A percentile compares a stretch with the other conserved stretches of the same genome.
Conservation (phyloP, 2,113 vertebrate genomes). For the Oncorhynchus gorbuscha region DNA sequence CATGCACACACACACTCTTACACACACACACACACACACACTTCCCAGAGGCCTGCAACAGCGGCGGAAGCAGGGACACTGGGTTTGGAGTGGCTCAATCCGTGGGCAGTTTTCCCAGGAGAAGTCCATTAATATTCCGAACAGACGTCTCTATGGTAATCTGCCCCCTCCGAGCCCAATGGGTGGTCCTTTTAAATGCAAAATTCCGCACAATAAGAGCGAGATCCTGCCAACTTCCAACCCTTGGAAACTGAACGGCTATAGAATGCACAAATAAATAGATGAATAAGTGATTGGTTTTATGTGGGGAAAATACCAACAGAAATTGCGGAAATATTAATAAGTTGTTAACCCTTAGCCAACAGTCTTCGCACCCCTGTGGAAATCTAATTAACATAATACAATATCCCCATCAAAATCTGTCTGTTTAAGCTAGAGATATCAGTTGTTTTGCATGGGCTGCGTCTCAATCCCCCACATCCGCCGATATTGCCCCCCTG, state of each 20-base stretch:
- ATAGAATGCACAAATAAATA: background rate
- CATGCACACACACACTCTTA: background rate
- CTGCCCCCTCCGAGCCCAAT: constrained; percentile 53
- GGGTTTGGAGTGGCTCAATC: constrained; percentile 26
- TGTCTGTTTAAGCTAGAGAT: too few species aligned
- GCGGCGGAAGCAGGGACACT: background rate
- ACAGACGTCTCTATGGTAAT: constrained; percentile 53
- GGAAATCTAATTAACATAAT: too few species aligned
- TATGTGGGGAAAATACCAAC: background rate
- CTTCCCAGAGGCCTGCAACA: background rate
- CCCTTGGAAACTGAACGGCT: background rate
- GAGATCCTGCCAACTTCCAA: constrained; percentile 6
- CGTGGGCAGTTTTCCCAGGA: constrained; percentile 54
- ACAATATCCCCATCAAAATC: too few species aligned
- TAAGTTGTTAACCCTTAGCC: background rate
- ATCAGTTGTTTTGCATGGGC: too few species aligned
- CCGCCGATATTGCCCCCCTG: too few species aligned
- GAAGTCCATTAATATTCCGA: constrained; percentile 67
- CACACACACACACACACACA: too few species aligned
- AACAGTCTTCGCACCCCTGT: too few species aligned
- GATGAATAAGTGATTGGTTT: background rate
- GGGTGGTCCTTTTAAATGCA: constrained; percentile 71
- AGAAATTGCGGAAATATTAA: background rate
- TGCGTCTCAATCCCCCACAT: too few species aligned
- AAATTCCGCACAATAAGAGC: constrained; percentile 40